Evolutionary conservation across 2,797 vertebrate species (phyloP).

Genomic region (Echiichthys vipera): DNA sequence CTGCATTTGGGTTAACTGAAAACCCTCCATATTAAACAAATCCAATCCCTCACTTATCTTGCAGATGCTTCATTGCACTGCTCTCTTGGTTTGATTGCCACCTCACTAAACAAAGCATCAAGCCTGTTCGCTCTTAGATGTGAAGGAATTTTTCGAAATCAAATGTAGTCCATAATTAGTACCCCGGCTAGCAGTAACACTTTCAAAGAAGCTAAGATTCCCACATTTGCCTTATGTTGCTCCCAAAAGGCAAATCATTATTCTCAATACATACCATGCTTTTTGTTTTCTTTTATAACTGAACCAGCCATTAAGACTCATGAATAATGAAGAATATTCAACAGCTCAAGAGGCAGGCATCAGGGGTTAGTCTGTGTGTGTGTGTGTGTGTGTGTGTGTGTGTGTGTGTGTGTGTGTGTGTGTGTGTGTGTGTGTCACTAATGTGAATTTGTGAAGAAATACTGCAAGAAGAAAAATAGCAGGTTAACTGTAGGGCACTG

Average conservation of each 20-base stretch:
- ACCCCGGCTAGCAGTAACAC: background rate
- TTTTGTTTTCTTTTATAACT: constrained; percentile 53
- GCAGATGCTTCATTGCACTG: constrained; percentile 6
- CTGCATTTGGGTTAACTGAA: constrained; percentile 20
- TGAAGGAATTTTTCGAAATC: background rate
- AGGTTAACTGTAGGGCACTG: constrained; percentile 35
- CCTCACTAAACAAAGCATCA: background rate
- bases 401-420: constrained; percentile 14
- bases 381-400: constrained; percentile 36
- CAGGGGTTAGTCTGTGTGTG: constrained; percentile 31
- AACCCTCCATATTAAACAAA: constrained; percentile 1
- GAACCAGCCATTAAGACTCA: constrained; percentile 59
- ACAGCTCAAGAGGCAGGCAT: constrained; percentile 36
- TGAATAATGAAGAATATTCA: constrained; percentile 66
- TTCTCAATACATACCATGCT: constrained; percentile 13
- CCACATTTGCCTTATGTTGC: constrained; percentile 1
- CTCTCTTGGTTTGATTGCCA: background rate
- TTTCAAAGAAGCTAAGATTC: constrained; percentile 6
- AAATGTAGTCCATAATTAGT: constrained; percentile 16
- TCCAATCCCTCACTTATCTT: constrained; percentile 3
- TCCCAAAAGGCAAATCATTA: constrained; percentile 26
- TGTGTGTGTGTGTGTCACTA: constrained; percentile 19
- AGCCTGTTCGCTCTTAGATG: background rate
- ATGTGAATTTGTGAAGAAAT: constrained; percentile 25
- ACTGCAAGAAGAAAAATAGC: constrained; percentile 20